phyloP scores from a whole-genome alignment of 2,113 vertebrate species.

The Acrocephalus kingi region DNA sequence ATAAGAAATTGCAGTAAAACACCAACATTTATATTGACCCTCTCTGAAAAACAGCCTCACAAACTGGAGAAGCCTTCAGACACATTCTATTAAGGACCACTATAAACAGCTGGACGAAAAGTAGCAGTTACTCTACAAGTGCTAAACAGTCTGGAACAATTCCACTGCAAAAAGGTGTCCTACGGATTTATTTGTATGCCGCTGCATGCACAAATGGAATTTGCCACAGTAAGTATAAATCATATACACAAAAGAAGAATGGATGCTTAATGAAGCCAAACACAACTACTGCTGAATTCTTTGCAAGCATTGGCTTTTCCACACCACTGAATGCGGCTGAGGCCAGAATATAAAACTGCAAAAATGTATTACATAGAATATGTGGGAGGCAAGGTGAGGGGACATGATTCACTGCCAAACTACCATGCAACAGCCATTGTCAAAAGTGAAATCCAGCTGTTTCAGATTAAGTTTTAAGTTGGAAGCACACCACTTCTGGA shows the following conservation, averaged over 20 bases:
- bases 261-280: neutral
- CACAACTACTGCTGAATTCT: neutral
- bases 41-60: neutral
- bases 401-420: neutral
- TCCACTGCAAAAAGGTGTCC: neutral
- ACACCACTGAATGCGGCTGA: neutral
- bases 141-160: neutral
- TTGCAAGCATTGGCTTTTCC: neutral
- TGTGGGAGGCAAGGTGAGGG: rapidly evolving
- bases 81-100: neutral
- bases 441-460: neutral
- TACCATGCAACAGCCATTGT: neutral
- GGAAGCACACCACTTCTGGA: neutral
- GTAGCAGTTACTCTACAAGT: neutral
- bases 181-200: neutral
- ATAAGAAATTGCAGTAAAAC: neutral
- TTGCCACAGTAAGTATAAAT: neutral
- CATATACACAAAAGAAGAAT: neutral
- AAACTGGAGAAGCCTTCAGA: neutral
- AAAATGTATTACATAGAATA: neutral
- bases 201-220: neutral
- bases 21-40: neutral
- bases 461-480: neutral
- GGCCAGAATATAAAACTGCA: neutral
- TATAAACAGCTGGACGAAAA: neutral